Percentiles rank a stretch among this genome's conserved stretches.
phyloP scores from a whole-genome alignment of 2,797 vertebrate species.

The Sitta carolinensis region DNA sequence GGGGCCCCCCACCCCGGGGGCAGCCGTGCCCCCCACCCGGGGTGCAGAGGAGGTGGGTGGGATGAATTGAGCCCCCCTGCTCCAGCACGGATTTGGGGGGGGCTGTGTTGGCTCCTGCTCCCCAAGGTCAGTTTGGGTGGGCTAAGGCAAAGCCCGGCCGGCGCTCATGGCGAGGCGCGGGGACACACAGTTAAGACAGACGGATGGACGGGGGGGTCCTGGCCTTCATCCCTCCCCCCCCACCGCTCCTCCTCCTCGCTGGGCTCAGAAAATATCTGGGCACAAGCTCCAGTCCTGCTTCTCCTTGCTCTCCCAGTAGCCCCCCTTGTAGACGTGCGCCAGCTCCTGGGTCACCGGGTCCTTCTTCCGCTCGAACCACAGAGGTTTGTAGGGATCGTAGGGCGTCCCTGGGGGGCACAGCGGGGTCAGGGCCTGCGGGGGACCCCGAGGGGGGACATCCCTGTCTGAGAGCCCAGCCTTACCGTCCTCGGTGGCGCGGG shows the following conservation, averaged over 20 bases:
- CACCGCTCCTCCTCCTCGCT: not conserved
- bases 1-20: not conserved
- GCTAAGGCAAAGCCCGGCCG: constrained; percentile 15
- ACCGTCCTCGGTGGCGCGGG: constrained; percentile 84
- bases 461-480: not conserved
- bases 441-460: not conserved
- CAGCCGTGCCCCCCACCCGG: not conserved
- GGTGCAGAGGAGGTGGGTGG: not conserved
- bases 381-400: constrained; percentile 87
- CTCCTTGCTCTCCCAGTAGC: constrained; percentile 96
- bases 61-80: not conserved
- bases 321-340: constrained; percentile 88
- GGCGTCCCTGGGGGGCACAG: constrained; percentile 74
- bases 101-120: not conserved
- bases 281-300: constrained; percentile 86
- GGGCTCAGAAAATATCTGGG: constrained; percentile 88
- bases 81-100: not conserved
- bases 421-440: not conserved
- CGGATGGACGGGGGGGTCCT: not conserved
- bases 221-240: not conserved
- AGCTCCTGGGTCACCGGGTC: constrained; percentile 87
- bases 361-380: constrained; percentile 90
- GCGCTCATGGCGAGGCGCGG: not conserved
- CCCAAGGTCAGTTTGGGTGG: not conserved
- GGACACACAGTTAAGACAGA: constrained; percentile 64